phyloP scores from a whole-genome alignment of 2,113 vertebrate species.

The Sterrhoptilus dennistouni region DNA sequence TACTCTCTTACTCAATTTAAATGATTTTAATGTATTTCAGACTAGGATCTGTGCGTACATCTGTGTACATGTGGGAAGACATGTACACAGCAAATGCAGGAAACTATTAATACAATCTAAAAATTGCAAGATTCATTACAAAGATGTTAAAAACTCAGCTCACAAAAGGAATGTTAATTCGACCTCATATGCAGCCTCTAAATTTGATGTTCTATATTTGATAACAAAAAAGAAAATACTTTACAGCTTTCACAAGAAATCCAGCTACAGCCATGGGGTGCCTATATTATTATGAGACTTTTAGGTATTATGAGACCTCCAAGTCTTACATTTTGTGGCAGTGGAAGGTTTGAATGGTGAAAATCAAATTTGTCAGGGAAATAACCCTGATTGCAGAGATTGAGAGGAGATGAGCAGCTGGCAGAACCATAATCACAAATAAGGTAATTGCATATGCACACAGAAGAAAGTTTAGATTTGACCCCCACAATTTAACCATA shows the following conservation, averaged over 20 bases:
- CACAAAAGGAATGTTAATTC: neutral
- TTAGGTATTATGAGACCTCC: neutral
- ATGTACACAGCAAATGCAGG: neutral
- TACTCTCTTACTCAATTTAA: neutral
- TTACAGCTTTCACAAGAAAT: neutral
- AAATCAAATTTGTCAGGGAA: neutral
- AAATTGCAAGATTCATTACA: neutral
- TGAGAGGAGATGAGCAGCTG: neutral
- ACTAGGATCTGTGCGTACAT: neutral
- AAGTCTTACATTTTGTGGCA: neutral
- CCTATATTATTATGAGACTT: neutral
- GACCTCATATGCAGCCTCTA: neutral
- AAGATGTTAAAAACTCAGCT: neutral
- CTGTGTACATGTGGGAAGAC: neutral
- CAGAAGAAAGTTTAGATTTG: neutral
- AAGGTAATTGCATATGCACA: neutral
- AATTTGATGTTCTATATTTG: neutral
- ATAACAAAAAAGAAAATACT: neutral
- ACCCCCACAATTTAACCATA: neutral
- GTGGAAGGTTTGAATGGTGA: neutral
- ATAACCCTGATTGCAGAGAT: accelerated
- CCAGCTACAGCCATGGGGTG: neutral
- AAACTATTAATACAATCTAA: neutral
- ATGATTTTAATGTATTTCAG: neutral
- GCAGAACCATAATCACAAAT: neutral